phyloP scores from a whole-genome alignment of 2,797 vertebrate genomes.

The Melanotaenia trifasciata region DNA sequence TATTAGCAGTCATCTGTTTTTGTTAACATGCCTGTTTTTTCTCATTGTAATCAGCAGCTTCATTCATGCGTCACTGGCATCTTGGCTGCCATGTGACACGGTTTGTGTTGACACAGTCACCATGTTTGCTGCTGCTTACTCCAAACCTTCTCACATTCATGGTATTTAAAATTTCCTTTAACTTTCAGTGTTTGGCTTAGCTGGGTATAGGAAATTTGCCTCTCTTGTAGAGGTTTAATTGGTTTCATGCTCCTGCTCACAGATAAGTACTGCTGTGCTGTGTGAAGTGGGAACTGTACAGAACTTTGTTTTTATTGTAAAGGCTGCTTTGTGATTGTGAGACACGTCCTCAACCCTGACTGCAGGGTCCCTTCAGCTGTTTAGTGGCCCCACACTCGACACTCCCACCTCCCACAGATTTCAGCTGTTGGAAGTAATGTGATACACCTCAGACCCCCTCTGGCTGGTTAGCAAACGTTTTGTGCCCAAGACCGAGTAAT shows the following conservation, averaged over 20 bases:
- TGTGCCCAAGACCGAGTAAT: conserved; percentile 52
- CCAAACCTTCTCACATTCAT: not conserved
- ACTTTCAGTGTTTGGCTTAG: not conserved
- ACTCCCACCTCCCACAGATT: conserved; percentile 73
- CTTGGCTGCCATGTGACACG: not conserved
- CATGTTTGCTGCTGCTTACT: not conserved
- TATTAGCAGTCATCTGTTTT: not conserved
- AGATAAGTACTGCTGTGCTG: not conserved
- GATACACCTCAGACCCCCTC: conserved; percentile 71
- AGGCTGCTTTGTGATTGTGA: conserved; percentile 60
- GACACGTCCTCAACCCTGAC: conserved; percentile 55
- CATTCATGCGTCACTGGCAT: not conserved
- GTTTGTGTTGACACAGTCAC: not conserved
- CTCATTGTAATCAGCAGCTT: not conserved
- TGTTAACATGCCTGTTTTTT: not conserved
- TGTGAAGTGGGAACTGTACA: too few relatives aligned
- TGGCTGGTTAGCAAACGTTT: conserved; percentile 71
- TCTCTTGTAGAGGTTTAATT: not conserved
- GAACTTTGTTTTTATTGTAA: conserved; percentile 38
- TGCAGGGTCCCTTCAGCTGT: conserved; percentile 82
- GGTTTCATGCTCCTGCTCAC: not conserved
- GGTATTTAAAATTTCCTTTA: not conserved
- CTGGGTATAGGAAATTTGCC: not conserved
- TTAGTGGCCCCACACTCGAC: conserved; percentile 72
- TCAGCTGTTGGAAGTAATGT: conserved; percentile 84